Evolutionary conservation across 2,797 vertebrate genomes (phyloP), one percentile per base, ranked within the genome.

Genomic region (Hipposideros larvatus): DNA sequence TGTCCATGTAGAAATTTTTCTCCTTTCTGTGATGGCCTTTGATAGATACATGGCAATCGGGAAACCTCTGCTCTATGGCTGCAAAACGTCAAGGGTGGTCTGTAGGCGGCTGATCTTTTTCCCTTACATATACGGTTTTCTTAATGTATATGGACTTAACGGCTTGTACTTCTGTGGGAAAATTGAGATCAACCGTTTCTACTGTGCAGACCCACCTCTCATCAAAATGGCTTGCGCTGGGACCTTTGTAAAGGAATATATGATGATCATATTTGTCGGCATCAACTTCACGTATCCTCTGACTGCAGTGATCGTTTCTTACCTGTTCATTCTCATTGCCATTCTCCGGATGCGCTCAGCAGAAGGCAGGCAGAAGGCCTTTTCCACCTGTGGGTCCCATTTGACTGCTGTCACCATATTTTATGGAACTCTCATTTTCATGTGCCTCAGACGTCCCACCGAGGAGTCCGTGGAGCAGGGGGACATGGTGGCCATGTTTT

Each of bases 401-500:
- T 14, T 96, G n/a, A 96, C 59, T 0, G 94, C 92, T 1, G 92
- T 97, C 5, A 87, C 70, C 31, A 84, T 97, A 34, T 95, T 97
- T 90, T 97, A 96, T 1, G 95, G 96, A 14, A 95, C 95, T 5
- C 80, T 96, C n/a, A 90, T 96, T 14, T 97, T 97, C 26, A 96
- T 94, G 94, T 97, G 95, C 37, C 91, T 97, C 63, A 43, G 80
- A 46, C 13, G 34, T 11, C 90, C 96, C 18, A 96, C 97, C 8
- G 90, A 96, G 8, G 90, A 94, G 22, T 95, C 95, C 0, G 71
- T 96, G 74, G 93, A 96, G 7, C 91, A 95, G 71, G 89, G 94
- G 18, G 95, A 97, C 61, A 66, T 97, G 65, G 95, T 95, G 11
- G 98, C 97, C 3, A 83, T 97, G 37, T 98, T 98, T 87, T 98